Evolutionary conservation across 2,888 invertebrate species (phyloP).

Genomic region (Icerya purchasi): DNA sequence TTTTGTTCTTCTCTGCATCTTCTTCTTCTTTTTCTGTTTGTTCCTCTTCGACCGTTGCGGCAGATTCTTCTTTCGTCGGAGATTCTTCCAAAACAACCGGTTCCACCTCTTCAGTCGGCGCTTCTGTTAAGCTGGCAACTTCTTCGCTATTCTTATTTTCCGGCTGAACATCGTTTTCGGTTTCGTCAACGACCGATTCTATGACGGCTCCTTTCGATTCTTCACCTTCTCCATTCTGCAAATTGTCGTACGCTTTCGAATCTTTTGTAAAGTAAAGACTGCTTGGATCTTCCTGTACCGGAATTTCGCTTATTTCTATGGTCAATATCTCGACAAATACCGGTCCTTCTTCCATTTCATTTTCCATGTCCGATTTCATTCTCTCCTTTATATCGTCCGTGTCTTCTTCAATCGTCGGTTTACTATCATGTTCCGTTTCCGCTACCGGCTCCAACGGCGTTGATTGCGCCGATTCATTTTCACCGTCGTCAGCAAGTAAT

Average conservation of each 20-base stretch:
- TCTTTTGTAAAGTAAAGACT: not conserved
- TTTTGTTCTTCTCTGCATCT: too few species aligned
- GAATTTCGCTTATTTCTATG: constrained; percentile 11
- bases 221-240: not conserved
- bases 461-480: too few species aligned
- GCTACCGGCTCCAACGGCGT: constrained; percentile 8
- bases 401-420: not conserved
- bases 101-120: too few species aligned
- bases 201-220: not conserved
- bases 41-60: not conserved
- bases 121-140: too few species aligned
- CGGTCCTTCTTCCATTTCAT: not conserved
- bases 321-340: constrained; percentile 8
- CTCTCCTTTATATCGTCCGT: not conserved
- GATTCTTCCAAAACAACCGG: too few species aligned
- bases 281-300: not conserved
- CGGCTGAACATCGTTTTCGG: not conserved
- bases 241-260: not conserved
- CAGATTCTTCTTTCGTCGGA: not conserved
- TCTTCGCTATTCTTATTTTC: too few species aligned
- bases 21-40: not conserved
- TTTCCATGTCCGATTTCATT: not conserved
- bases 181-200: not conserved
- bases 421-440: constrained; percentile 3
- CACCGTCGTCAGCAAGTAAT: not conserved